phyloP scores from a whole-genome alignment of 2,888 invertebrate species.

The Elegia similella region DNA sequence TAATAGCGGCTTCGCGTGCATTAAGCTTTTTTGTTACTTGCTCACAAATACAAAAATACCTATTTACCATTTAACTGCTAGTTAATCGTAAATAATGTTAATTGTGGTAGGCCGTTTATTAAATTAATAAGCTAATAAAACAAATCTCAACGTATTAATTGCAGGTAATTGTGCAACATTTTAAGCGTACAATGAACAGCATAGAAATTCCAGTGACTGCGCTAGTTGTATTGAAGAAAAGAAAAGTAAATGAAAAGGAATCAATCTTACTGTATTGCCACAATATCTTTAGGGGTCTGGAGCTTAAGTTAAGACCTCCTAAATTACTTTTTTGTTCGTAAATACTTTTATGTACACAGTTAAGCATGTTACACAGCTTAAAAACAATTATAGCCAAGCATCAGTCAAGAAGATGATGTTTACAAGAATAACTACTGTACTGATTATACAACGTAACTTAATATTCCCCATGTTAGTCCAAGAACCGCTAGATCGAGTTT shows the following conservation, averaged over 20 bases:
- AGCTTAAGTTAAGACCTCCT: no score
- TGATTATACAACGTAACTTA: slow-evolving; percentile 3
- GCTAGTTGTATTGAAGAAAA: no score
- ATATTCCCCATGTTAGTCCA: not conserved
- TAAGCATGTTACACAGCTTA: not conserved
- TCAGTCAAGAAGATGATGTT: not conserved
- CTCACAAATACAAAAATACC: slow-evolving; percentile 37
- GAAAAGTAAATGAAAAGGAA: no score
- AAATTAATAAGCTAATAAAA: no score
- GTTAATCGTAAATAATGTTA: slow-evolving; percentile 18
- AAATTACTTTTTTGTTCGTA: no score
- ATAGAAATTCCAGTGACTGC: no score
- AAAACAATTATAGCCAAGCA: not conserved
- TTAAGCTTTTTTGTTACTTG: slow-evolving; percentile 62
- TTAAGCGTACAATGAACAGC: not conserved
- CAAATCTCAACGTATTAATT: not conserved
- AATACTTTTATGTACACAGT: not conserved
- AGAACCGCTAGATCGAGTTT: slow-evolving; percentile 5
- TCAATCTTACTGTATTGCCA: no score
- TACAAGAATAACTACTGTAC: not conserved
- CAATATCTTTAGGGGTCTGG: no score
- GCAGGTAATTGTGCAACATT: not conserved
- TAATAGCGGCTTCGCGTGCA: slow-evolving; percentile 77
- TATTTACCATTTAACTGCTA: slow-evolving; percentile 34
- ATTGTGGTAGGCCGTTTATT: not conserved